Conservation (phyloP, 2,113 vertebrate genomes). For the Grus americana region DNA sequence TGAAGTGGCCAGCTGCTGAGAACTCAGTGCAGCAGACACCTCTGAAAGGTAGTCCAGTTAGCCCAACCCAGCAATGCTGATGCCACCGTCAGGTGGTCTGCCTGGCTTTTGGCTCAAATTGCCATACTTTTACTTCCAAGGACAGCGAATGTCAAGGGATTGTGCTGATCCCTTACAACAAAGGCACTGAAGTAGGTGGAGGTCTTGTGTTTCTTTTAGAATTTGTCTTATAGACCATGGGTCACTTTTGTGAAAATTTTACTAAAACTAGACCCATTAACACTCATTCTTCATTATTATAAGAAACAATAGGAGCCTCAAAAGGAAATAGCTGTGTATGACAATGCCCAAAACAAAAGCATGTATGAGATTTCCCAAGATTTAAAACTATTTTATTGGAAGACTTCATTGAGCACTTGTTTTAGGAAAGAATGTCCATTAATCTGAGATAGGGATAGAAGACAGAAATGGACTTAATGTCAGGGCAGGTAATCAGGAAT, state of each 20-base stretch:
- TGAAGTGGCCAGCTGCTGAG: conserved; percentile 13
- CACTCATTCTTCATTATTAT: not conserved
- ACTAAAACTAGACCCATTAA: not conserved
- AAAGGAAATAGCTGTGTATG: not conserved
- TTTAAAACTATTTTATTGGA: not conserved
- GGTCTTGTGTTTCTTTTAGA: not conserved
- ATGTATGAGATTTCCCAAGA: not conserved
- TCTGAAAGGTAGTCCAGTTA: not conserved
- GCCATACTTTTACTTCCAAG: not conserved
- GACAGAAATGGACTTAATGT: not conserved
- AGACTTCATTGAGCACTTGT: not conserved
- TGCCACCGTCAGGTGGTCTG: not conserved
- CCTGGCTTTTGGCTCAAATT: not conserved
- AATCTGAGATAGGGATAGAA: not conserved
- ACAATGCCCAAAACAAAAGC: not conserved
- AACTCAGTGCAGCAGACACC: not conserved
- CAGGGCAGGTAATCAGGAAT: not conserved
- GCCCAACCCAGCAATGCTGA: not conserved
- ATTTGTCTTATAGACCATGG: not conserved
- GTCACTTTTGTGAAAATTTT: not conserved
- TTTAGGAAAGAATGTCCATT: not conserved
- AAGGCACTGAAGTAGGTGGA: not conserved
- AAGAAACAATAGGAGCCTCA: not conserved
- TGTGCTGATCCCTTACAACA: not conserved
- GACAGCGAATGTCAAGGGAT: not conserved